Evolutionary conservation across 2,113 vertebrate species (phyloP), one percentile per base, ranked within the genome.

Genomic region (Halichoerus grypus): DNA sequence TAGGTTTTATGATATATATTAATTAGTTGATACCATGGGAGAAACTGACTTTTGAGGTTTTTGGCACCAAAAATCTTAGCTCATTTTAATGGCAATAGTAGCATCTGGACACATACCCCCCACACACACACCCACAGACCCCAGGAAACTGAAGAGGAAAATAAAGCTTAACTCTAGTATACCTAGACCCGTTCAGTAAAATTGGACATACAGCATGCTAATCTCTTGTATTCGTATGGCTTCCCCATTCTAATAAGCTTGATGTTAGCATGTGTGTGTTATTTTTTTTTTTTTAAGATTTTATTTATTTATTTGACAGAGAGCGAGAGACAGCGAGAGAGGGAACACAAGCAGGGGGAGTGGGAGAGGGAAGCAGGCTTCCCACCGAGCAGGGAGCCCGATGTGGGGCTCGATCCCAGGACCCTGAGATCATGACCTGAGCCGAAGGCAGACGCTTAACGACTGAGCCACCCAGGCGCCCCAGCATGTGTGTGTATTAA

Each of bases 21-120:
- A 79, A 72, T 71, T 86, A 33, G 7, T 33, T 88, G 53, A 10
- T 76, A 67, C 5, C 46, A 88, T 53, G 55, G 22, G 39, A 81
- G 76, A 63, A 88, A 95, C 26, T 51, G n/a, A 79, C 36, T 74
- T 85, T 53, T 2, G 82, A 15, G 13, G 11, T 39, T 92, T 92
- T 95, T 33, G 71, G n/a, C 79, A 76, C 77, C 57, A 94, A 71
- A 85, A 97, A 36, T 67, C 59, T 77, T 92, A 61, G 33, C 22
- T 79, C 36, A 39, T 42, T 94, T 88, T 11, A 82, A 28, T 83
- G 36, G 12, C 74, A 65, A 4, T 89, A 72, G 12, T 90, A n/a
- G 19, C 90, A 21, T 85, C 1, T 79, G 46, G 13, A 39, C 26
- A 89, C 31, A 39, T 10, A 74, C 11, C 19, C 10, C 26, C 33